Percentiles rank a stretch among this genome's conserved stretches.
Evolutionary conservation across 2,888 invertebrate species (phyloP).

Genomic region (Rotaria sp.): DNA sequence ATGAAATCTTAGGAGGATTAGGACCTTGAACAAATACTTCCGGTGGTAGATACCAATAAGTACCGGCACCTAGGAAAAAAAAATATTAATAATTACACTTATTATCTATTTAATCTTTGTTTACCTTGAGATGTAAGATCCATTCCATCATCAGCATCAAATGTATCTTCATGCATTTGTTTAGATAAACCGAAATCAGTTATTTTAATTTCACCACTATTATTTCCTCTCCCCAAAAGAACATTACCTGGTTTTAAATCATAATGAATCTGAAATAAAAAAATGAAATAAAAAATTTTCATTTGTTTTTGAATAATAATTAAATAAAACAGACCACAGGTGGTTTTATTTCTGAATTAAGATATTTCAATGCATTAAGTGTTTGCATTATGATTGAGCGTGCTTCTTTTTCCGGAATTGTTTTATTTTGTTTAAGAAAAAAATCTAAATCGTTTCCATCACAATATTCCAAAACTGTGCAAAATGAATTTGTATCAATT

Average conservation of each 20-base stretch:
- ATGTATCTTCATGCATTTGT: conserved; percentile 98
- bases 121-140: conserved; percentile 99
- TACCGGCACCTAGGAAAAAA: conserved; percentile 67
- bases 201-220: conserved; percentile 97
- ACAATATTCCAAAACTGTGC: conserved; percentile 99
- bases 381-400: conserved; percentile 99
- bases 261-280: conserved; percentile 71
- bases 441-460: conserved; percentile 99
- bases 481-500: conserved; percentile 99
- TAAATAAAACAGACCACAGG: conserved; percentile 99
- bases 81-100: background rate
- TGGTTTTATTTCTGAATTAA: conserved; percentile 92
- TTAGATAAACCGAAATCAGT: conserved; percentile 98
- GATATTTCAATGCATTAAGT: conserved; percentile 94
- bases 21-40: conserved; percentile 99
- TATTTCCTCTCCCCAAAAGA: conserved; percentile 87
- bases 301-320: conserved; percentile 63
- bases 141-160: conserved; percentile 92
- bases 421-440: conserved; percentile 87
- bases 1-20: conserved; percentile 98
- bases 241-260: conserved; percentile 99
- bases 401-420: conserved; percentile 96
- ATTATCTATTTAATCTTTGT: background rate
- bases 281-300: background rate
- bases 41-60: conserved; percentile 99